Evolutionary conservation across 1,140 invertebrate species (phyloP).

Genomic region (Drosophila punjabiensis): DNA sequence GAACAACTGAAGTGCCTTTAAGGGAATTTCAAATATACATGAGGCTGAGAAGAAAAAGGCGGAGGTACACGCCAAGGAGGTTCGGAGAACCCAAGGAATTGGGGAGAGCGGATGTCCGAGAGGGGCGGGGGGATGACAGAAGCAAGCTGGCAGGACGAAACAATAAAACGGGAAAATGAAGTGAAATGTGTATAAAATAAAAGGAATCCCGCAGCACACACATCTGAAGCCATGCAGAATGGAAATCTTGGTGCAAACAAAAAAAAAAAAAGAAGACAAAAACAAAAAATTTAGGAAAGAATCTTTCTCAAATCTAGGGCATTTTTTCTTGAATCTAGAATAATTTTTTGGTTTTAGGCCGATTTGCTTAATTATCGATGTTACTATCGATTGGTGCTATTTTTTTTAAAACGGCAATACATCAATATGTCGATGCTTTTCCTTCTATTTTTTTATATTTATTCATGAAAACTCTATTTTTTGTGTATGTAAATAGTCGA

Average conservation of each 20-base stretch:
- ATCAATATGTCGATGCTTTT: too few relatives aligned
- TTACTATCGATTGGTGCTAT: too few relatives aligned
- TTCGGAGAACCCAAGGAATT: not conserved
- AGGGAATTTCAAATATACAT: constrained; percentile 83
- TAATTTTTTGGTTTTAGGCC: too few relatives aligned
- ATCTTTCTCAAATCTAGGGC: too few relatives aligned
- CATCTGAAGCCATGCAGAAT: constrained; percentile 25
- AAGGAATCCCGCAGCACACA: constrained; percentile 56
- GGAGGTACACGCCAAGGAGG: constrained; percentile 13
- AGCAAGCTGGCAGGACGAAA: constrained; percentile 31
- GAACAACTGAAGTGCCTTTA: constrained; percentile 80
- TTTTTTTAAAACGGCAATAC: too few relatives aligned
- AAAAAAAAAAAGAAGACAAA: not conserved
- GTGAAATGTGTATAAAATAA: constrained; percentile 78
- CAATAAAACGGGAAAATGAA: constrained; percentile 68
- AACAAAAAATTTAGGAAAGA: too few relatives aligned
- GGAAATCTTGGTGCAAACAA: constrained; percentile 14
- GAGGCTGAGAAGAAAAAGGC: constrained; percentile 61
- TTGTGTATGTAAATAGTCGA: too few relatives aligned
- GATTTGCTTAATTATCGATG: too few relatives aligned
- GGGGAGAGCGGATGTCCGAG: constrained; percentile 2
- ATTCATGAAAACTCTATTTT: too few relatives aligned
- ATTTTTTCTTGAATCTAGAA: too few relatives aligned
- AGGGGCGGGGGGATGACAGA: constrained; percentile 10
- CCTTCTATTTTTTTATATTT: too few relatives aligned